Base-by-base conservation (phyloP, 2,113 vertebrate species). In the Panthera tigris region DNA sequence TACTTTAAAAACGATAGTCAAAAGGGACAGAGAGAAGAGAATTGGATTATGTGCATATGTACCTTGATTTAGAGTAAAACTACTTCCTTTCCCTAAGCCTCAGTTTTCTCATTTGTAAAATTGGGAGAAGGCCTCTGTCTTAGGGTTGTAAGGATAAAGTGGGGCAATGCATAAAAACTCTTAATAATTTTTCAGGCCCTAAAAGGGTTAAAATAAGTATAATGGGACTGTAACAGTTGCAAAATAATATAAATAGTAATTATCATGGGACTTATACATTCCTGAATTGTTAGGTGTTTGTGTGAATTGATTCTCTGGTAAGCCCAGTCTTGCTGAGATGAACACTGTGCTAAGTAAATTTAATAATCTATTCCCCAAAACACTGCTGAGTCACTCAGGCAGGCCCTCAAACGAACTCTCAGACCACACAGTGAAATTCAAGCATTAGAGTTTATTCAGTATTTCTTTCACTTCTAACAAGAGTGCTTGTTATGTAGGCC, bases 71-170 rank as follows among this genome's bases (percentile, higher is more conserved):
- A 15, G 79, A 83, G 65, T 12, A 21, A 79, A 50, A 27, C 31
- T 66, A 7, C 36, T 94, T 89, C 55, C 52, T 80, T 76, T 88
- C n/a, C 31, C 21, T 74, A 39, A 88, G 18, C 66, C 18, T 63
- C 12, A 33, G 55, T 94, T 95, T 97, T 1, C 61, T 92, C 50
- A 55, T 84, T 48, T 89, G 5, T 94, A 90, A 94, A 84, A 76
- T 11, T 73, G 79, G 80, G 45, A 89, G 41, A 91, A 15, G 52
- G 41, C 55, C 36, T 94, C 68, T 82, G 23, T 31, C 25, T 93
- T 50, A 73, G 2, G 8, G 12, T 69, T 83, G 4, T 52, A 41
- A 92, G 65, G 16, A 11, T 73, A 85, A 48, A 80, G 12, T 86
- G 80, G n/a, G 74, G 52, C 89, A 41, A 89, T 74, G 12, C 7